These are phyloP conservation scores for Centroberyx gerrardi DNA, from an alignment of 2,797 vertebrate genomes.

Conservation along the genomic window DNA sequence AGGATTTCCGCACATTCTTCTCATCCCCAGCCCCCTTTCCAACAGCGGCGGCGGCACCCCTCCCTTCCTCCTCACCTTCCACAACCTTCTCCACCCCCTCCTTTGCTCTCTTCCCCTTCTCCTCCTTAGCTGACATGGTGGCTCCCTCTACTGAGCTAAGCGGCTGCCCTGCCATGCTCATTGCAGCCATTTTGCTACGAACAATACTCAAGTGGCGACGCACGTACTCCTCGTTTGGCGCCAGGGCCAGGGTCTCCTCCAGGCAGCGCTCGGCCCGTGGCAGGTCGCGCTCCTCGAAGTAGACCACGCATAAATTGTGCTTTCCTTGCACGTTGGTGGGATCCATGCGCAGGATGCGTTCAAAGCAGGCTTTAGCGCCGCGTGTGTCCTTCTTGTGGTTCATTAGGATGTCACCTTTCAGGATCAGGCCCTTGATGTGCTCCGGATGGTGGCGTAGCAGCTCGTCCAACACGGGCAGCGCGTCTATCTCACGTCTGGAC, in stretches of 20 bases:
- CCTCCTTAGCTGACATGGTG: conserved; percentile 34
- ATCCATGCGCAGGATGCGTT: conserved; percentile 93
- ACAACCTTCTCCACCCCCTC: conserved; percentile 44
- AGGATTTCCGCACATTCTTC: conserved; percentile 87
- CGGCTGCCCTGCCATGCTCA: conserved; percentile 83
- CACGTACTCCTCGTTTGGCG: conserved; percentile 96
- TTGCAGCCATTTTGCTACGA: conserved; percentile 93
- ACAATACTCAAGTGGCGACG: conserved; percentile 95
- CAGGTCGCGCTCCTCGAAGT: conserved; percentile 96
- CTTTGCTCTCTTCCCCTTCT: conserved; percentile 63
- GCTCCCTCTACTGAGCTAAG: conserved; percentile 70
- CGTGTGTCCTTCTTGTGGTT: conserved; percentile 96
- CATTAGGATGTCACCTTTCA: conserved; percentile 99
- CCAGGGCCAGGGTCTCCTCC: conserved; percentile 92
- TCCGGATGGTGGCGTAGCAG: conserved; percentile 93
- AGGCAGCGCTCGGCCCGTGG: conserved; percentile 92
- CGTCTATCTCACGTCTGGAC: conserved; percentile 91
- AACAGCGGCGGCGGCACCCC: conserved; percentile 51
- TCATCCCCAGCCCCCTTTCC: conserved; percentile 77
- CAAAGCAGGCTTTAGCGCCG: conserved; percentile 94
- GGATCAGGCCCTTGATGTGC: conserved; percentile 96
- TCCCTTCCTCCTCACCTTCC: conserved; percentile 78
- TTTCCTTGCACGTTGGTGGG: conserved; percentile 97
- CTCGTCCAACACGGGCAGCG: conserved; percentile 93
- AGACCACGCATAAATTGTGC: conserved; percentile 98